Evolutionary conservation across 23 tunicate genomes (phyloP), one percentile per base, ranked within the genome.

Genomic region (Ascidia mentula): DNA sequence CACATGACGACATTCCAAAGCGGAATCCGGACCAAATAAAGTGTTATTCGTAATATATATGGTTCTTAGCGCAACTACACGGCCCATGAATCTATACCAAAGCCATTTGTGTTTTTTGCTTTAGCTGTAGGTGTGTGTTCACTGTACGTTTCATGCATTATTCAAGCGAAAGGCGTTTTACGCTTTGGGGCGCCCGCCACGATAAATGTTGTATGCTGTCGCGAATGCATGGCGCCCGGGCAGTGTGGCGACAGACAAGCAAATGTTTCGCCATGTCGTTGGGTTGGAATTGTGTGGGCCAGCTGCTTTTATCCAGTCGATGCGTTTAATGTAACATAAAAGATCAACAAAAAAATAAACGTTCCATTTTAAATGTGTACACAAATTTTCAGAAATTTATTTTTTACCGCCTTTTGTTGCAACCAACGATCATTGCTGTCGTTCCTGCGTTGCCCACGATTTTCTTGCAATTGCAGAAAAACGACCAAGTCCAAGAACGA

Each of bases 81-180:
- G 24, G 65, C 12, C 65, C 65, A 53, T 28, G 13, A 9, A 53
- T 5, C 65, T 53, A 28, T 53, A 53, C 24, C 13, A 28, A 53
- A 53, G 65, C 65, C 65, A 53, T 53, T 53, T 53, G 13, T 53
- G 65, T 53, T 53, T n/a, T 53, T 53, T 9, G 65, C 65, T 5
- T 3, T 20, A 53, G 65, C 65, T 53, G 65, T 53, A 53, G 65
- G 65, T 53, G 65, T 53, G 65, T 53, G 22, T 53, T 53, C 65
- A 53, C 65, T 53, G 65, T 53, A 53, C 24, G 65, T 53, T 6
- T 53, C 65, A 53, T 53, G 13, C 24, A 53, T 53, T 20, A 53
- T 53, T 53, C 65, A 53, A 5, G 12, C 22, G 12, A 53, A 6
- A 20, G 65, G 65, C 65, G 28, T 53, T 20, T 53, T 20, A 20